Conservation (phyloP, 2,113 vertebrate species). For the Indri indri region DNA sequence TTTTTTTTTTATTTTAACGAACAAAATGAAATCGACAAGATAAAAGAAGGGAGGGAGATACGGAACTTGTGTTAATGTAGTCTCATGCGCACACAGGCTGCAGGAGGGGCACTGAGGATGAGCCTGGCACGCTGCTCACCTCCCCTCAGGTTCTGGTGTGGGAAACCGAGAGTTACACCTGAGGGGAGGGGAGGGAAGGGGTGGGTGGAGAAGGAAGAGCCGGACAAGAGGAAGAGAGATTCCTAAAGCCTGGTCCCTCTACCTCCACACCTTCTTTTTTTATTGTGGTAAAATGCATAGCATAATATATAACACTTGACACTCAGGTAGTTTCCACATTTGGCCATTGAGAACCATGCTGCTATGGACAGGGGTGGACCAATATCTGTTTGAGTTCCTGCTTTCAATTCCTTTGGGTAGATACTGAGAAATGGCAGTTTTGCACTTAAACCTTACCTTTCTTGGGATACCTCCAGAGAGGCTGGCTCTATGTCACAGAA, state of each 20-base stretch:
- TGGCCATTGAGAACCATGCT: background rate
- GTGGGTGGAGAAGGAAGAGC: background rate
- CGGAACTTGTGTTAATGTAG: rapidly evolving
- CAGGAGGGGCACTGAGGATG: no score
- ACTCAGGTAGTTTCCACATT: background rate
- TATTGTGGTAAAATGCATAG: background rate
- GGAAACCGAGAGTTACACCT: background rate
- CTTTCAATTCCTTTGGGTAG: background rate
- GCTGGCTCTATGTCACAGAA: rapidly evolving
- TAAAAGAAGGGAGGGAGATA: background rate
- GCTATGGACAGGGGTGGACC: rapidly evolving
- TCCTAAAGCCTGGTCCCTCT: background rate
- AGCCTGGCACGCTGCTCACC: background rate
- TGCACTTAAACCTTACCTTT: background rate
- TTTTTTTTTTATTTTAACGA: background rate
- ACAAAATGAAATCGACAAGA: background rate
- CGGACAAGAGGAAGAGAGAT: background rate
- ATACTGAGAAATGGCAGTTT: no score
- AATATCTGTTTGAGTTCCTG: background rate
- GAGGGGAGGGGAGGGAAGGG: background rate
- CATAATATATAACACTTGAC: background rate
- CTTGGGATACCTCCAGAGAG: background rate
- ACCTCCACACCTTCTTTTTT: background rate
- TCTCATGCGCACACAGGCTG: background rate
- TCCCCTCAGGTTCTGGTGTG: rapidly evolving